A percentile compares a stretch with the other conserved stretches of the same genome.
phyloP scores from a whole-genome alignment of 35 echinoderm and acorn worm genomes.

The Strongylocentrotus purpuratus region DNA sequence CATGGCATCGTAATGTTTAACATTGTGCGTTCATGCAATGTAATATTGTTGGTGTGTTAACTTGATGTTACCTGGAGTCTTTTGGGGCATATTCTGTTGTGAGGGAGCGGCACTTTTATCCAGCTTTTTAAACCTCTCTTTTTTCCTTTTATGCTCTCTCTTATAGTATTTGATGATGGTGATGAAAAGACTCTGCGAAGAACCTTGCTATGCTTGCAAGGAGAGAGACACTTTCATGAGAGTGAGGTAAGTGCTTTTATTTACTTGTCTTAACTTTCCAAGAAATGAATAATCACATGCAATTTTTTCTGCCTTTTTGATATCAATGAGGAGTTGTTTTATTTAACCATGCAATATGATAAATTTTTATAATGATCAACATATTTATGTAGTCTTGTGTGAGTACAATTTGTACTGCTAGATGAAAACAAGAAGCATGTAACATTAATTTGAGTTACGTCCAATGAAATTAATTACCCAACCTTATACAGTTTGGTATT shows the following conservation, averaged over 20 bases:
- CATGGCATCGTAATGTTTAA: too few relatives aligned
- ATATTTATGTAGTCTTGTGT: background rate
- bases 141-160: background rate
- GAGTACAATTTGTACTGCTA: background rate
- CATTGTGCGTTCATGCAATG: too few relatives aligned
- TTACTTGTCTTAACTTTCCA: too few relatives aligned
- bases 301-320: background rate
- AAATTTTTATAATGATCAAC: too few relatives aligned
- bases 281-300: background rate
- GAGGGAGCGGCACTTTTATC: background rate
- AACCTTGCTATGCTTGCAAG: constrained; percentile 89
- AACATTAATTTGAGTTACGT: background rate
- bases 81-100: background rate
- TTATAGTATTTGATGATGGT: constrained; percentile 97
- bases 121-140: background rate
- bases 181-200: constrained; percentile 95
- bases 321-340: too few relatives aligned
- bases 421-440: background rate
- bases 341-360: too few relatives aligned
- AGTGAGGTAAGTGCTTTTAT: constrained; percentile 76
- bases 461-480: too few relatives aligned
- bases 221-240: constrained; percentile 95
- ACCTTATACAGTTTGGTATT: too few relatives aligned
- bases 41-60: background rate
- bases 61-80: background rate